Base-by-base conservation (phyloP, 2,113 vertebrate genomes). In the Ancistrus triradiatus region DNA sequence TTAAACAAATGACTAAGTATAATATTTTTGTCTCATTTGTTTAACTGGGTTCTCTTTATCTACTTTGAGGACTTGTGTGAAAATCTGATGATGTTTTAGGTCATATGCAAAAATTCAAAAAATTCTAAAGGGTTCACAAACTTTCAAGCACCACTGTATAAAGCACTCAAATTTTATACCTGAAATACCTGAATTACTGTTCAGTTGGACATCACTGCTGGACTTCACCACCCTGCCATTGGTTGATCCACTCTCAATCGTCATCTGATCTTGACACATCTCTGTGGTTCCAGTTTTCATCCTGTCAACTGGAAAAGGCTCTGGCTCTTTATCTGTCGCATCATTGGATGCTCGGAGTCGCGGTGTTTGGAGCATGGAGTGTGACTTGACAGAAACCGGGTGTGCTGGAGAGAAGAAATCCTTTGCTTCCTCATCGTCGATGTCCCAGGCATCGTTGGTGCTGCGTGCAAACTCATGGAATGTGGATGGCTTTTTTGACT, bases 381-480 rank as follows among this genome's bases (percentile, higher is more conserved):
- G 85, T 70, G 88, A 82, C 56, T 84, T 86, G 40, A 65, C 53
- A 1, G 73, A 58, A 7, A 68, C 31, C 74, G 72, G 6, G 6
- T 50, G 74, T 8, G 58, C 7, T 4, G 49, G 42, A 15, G 62
- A 48, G 1, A 80, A 69, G 42, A 86, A 80, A 21, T 92, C 89
- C 2, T 83, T 81, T 4, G 92, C 92, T 73, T 95, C 93, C 0
- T 94, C 93, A 17, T 96, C 94, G 0, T 93, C 91, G 1, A 97
- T 92, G 79, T 97, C 94, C 95, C 94, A 98, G 19, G 94, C 94
- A 9, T 98, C 95, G 19, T 92, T 96, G 74, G 94, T 98, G 73
- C 90, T 94, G 48, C 90, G 87, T 17, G 95, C 95, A 72, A 98
- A 98, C 77, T 98, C 94, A 0, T 93, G 92, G 64, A 97, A 97